Conservation (phyloP, 2,797 vertebrate genomes). For the Margarornis squamiger region DNA sequence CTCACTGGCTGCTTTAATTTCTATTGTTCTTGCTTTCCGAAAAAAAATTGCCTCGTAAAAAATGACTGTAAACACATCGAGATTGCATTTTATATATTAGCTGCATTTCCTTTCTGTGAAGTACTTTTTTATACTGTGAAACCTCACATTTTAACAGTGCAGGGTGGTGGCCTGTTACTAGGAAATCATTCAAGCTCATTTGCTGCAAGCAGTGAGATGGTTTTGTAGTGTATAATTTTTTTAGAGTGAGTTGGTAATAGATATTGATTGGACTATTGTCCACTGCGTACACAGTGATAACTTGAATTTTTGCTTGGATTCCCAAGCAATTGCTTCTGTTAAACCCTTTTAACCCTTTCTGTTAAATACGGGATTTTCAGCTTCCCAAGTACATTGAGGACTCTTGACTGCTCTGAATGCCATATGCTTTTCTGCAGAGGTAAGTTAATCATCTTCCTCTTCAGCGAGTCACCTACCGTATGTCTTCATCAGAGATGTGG, state of each 20-base stretch:
- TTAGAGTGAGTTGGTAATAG: slow-evolving; percentile 44
- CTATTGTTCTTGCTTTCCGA: slow-evolving; percentile 26
- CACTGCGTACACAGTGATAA: slow-evolving; percentile 34
- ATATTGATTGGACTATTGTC: slow-evolving; percentile 13
- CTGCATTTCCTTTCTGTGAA: slow-evolving; percentile 44
- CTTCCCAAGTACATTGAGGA: neutral
- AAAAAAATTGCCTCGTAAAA: slow-evolving; percentile 29
- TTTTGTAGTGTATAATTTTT: slow-evolving; percentile 54
- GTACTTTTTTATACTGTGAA: slow-evolving; percentile 64
- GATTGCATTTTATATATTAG: slow-evolving; percentile 42
- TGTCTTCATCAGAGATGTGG: neutral
- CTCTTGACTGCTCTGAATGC: slow-evolving; percentile 1
- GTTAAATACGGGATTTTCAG: slow-evolving; percentile 29
- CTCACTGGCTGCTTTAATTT: slow-evolving; percentile 54
- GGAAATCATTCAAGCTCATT: slow-evolving; percentile 38
- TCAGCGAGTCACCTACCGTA: neutral
- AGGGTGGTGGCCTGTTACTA: slow-evolving; percentile 44
- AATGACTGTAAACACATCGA: slow-evolving; percentile 40
- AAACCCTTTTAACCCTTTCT: neutral
- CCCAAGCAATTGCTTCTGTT: slow-evolving; percentile 39
- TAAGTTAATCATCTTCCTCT: neutral
- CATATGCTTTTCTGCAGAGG: neutral
- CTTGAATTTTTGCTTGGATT: slow-evolving; percentile 65
- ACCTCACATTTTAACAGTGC: slow-evolving; percentile 57
- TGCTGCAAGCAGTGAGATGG: slow-evolving; percentile 50